These are phyloP conservation scores for Eupithecia inturbata DNA, from an alignment of 2,888 invertebrate genomes.

Conservation along the genomic window DNA sequence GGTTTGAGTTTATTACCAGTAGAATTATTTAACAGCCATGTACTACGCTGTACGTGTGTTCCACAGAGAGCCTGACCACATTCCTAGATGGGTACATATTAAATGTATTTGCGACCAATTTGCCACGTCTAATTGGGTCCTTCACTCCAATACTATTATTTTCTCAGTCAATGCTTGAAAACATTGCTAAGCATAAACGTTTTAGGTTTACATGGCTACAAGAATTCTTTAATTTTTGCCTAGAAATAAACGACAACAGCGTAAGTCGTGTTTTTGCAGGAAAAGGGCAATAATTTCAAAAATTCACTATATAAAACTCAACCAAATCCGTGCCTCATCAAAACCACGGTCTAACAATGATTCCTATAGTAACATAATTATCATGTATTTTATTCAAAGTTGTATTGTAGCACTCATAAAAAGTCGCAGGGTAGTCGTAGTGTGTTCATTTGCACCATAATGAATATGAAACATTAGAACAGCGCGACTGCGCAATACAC, in stretches of 20 bases:
- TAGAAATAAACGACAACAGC: background rate
- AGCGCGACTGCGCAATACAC: background rate
- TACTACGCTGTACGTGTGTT: conserved; percentile 19
- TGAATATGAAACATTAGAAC: background rate
- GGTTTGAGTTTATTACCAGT: conserved; percentile 32
- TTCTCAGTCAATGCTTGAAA: background rate
- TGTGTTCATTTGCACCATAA: background rate
- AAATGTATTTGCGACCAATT: background rate
- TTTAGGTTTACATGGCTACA: too few relatives aligned
- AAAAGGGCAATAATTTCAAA: background rate
- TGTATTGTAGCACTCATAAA: too few relatives aligned
- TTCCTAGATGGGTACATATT: conserved; percentile 13
- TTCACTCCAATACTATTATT: background rate
- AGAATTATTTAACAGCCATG: conserved; percentile 27
- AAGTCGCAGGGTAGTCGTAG: too few relatives aligned
- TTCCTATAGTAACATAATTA: too few relatives aligned
- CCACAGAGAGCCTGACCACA: conserved; percentile 19
- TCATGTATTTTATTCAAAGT: background rate
- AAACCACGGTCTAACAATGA: background rate
- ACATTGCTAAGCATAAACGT: background rate
- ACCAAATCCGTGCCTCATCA: background rate
- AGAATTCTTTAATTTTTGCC: background rate
- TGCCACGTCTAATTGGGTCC: background rate
- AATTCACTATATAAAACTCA: background rate
- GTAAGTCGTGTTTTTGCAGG: background rate